A percentile compares a stretch with the other conserved stretches of the same genome.
These are phyloP conservation scores for Battus philenor DNA, from an alignment of 1,140 invertebrate genomes.

Conservation along the genomic window DNA sequence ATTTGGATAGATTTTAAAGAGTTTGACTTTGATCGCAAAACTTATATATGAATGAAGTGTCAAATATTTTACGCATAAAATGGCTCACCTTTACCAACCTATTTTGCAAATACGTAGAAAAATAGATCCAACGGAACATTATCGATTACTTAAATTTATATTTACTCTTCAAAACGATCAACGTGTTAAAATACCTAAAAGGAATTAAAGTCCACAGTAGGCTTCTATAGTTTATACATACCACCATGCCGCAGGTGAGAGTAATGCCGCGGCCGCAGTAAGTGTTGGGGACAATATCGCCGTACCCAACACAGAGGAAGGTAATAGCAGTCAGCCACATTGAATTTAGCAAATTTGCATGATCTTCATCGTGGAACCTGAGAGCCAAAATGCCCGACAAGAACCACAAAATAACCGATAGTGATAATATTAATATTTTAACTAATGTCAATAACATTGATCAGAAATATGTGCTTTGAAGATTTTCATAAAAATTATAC, in stretches of 20 bases:
- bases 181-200: not conserved
- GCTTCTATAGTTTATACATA: slow-evolving; percentile 79
- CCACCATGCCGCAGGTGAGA: slow-evolving; percentile 94
- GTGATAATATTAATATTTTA: slow-evolving; percentile 31
- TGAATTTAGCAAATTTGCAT: slow-evolving; percentile 93
- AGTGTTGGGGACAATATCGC: slow-evolving; percentile 95
- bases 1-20: slow-evolving; percentile 46
- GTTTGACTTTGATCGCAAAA: slow-evolving; percentile 71
- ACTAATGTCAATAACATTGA: no score
- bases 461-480: no score
- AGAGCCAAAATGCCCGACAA: slow-evolving; percentile 74
- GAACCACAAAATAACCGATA: slow-evolving; percentile 69
- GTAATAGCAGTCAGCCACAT: slow-evolving; percentile 96
- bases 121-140: no score
- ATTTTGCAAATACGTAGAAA: slow-evolving; percentile 20
- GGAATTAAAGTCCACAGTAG: slow-evolving; percentile 37
- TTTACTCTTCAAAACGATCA: no score
- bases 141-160: no score
- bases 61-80: slow-evolving; percentile 60
- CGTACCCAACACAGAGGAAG: slow-evolving; percentile 88
- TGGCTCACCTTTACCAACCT: slow-evolving; percentile 71
- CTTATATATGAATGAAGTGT: slow-evolving; percentile 49
- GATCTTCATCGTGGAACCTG: slow-evolving; percentile 91
- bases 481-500: no score
- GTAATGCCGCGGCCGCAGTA: slow-evolving; percentile 95